Base-by-base conservation (phyloP, 2,888 invertebrate genomes). In the Ferdinandea cuprea region DNA sequence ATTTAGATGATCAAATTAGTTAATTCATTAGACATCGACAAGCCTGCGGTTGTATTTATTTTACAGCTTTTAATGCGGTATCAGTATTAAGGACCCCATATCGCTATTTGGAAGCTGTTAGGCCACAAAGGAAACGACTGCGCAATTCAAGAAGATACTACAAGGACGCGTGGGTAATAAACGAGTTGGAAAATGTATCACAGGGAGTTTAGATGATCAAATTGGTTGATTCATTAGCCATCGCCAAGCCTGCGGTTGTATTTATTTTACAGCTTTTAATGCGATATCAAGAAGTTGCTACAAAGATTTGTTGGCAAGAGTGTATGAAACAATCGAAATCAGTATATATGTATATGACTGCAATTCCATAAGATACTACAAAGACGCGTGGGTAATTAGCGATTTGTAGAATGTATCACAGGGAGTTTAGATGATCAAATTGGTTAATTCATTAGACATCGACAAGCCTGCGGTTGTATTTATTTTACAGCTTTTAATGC, bases 401-500 rank as follows among this genome's bases (percentile, higher is more conserved):
- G n/a, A n/a, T n/a, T n/a, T n/a, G 37, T 11, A 0, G 15, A 21
- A 54, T 54, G 35, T 68, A 1, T 1, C 54, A 35, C 2, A 68
- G 66, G 44, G 66, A 68, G 66, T 68, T 54, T 68, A 68, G 66
- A 68, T 17, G 15, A 32, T 32, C 54, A 15, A 13, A 68, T 44
- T 54, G 54, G 25, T 17, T 5, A 3, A 44, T 54, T 68, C 66
- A 68, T 68, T 32, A 8, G 68, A 32, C 32, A 56, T 56, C 68
- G 40, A 65, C 65, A 65, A 65, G 50, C 65, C 65, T 52, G 17
- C 17, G 54, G 17, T 21, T 9, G 1, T 9, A 30, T 42, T 66
- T 9, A 25, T 66, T 3, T 44, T 19, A 66, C 66, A 66, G 66
- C 52, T 21, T 9, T 40, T 40, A 56, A 56, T 40, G 25, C 37